phyloP scores from a whole-genome alignment of 2,113 vertebrate genomes.

The Tyto alba region DNA sequence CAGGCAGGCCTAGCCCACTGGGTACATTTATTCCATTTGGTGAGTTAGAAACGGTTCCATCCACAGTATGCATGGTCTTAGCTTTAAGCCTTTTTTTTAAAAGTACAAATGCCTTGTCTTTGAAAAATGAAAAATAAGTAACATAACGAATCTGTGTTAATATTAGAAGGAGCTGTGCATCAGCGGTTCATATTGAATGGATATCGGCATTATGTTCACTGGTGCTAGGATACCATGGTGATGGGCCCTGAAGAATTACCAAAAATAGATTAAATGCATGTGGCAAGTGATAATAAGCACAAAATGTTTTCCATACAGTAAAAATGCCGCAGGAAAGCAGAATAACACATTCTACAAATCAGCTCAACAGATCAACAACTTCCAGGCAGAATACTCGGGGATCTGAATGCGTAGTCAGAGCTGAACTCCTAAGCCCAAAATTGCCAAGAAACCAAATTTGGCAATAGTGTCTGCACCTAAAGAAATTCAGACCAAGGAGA shows the following conservation, averaged over 20 bases:
- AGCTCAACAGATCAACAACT: conserved; percentile 27
- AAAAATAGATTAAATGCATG: conserved; percentile 67
- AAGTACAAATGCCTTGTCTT: neutral
- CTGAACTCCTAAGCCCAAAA: conserved; percentile 28
- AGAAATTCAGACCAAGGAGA: conserved; percentile 13
- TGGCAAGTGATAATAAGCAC: conserved; percentile 65
- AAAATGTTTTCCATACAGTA: conserved; percentile 64
- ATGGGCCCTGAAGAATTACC: conserved; percentile 61
- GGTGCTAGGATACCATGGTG: conserved; percentile 65
- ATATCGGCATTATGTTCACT: conserved; percentile 31
- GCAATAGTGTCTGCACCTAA: conserved; percentile 37
- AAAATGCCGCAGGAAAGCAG: conserved; percentile 34
- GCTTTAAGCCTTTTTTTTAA: neutral
- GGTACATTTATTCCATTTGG: neutral
- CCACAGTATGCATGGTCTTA: neutral
- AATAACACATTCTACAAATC: conserved; percentile 26
- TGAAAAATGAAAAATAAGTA: conserved; percentile 20
- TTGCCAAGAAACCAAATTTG: conserved; percentile 33
- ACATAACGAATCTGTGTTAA: conserved; percentile 11
- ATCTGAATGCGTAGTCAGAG: neutral
- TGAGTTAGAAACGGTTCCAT: neutral
- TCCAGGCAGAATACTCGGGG: neutral
- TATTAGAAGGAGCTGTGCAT: conserved; percentile 37
- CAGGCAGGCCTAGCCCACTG: neutral
- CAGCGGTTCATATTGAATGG: conserved; percentile 33